Conservation (phyloP, 2,113 vertebrate species). For the Collichthys lucidus region DNA sequence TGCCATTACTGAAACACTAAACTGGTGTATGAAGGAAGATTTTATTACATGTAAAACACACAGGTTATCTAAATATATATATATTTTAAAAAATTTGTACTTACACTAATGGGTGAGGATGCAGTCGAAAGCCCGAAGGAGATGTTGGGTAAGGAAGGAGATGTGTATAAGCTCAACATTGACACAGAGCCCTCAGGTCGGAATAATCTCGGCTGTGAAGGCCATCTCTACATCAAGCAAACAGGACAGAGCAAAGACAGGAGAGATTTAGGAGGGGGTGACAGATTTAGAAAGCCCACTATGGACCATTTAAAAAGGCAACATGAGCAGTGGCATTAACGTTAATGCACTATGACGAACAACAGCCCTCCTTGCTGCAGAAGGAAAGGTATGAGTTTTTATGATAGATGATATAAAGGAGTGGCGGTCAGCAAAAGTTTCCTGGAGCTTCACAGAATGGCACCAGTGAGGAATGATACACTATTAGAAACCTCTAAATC, state of each 20-base stretch:
- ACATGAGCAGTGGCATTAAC: slow-evolving; percentile 66
- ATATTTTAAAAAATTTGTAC: slow-evolving; percentile 68
- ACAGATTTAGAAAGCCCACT: slow-evolving; percentile 63
- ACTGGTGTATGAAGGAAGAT: slow-evolving; percentile 23
- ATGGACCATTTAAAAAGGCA: slow-evolving; percentile 63
- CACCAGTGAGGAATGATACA: slow-evolving; percentile 29
- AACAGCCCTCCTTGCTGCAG: slow-evolving; percentile 40
- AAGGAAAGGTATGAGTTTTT: slow-evolving; percentile 23
- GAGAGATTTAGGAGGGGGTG: slow-evolving; percentile 47
- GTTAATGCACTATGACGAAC: slow-evolving; percentile 66
- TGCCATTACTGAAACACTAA: slow-evolving; percentile 8
- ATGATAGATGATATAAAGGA: slow-evolving; percentile 32
- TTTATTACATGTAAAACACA: slow-evolving; percentile 26
- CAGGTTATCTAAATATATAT: slow-evolving; percentile 15
- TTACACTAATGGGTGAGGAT: slow-evolving; percentile 91
- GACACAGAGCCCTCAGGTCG: slow-evolving; percentile 93
- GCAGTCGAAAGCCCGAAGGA: slow-evolving; percentile 92
- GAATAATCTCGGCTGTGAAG: slow-evolving; percentile 92
- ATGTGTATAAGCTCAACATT: slow-evolving; percentile 95
- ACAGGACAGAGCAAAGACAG: slow-evolving; percentile 34
- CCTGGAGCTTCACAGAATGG: slow-evolving; percentile 29
- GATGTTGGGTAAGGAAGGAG: slow-evolving; percentile 97
- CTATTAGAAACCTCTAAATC: slow-evolving; percentile 42
- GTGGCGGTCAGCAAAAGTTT: slow-evolving; percentile 11
- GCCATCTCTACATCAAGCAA: slow-evolving; percentile 88